Evolutionary conservation across 2,113 vertebrate genomes (phyloP).

Genomic region (Prietella phreatophila): DNA sequence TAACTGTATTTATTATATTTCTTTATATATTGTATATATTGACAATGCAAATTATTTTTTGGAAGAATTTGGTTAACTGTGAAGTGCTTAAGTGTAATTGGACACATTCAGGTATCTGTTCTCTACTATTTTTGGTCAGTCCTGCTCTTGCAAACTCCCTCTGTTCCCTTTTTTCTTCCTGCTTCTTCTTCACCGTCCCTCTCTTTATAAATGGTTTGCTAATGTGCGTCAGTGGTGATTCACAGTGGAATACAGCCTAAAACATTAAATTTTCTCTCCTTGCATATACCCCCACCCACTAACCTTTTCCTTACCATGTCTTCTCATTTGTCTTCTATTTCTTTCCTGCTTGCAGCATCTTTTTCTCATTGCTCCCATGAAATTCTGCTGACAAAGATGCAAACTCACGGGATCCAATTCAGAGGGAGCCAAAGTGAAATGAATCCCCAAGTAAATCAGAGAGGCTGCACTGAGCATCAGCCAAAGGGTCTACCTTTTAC

Average conservation of each 20-base stretch:
- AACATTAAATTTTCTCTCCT: constrained; percentile 39
- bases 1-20: too few relatives aligned
- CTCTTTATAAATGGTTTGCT: constrained; percentile 37
- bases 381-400: constrained; percentile 55
- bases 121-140: constrained; percentile 41
- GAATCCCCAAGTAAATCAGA: constrained; percentile 46
- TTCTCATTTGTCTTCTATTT: constrained; percentile 34
- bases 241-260: constrained; percentile 39
- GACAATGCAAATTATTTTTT: too few relatives aligned
- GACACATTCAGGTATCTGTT: constrained; percentile 42
- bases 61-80: too few relatives aligned
- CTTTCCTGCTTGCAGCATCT: constrained; percentile 24
- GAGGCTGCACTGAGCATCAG: constrained; percentile 30
- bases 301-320: constrained; percentile 39
- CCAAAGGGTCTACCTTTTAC: constrained; percentile 22
- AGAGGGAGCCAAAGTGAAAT: constrained; percentile 41
- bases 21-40: too few relatives aligned
- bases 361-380: constrained; percentile 23
- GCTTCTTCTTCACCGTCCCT: constrained; percentile 22
- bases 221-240: constrained; percentile 42
- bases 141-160: background rate
- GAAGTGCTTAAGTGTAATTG: constrained; percentile 15
- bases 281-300: background rate
- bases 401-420: constrained; percentile 42
- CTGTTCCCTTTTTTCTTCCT: background rate